These are phyloP conservation scores for Quadroppia sp. DNA, from an alignment of 2,888 invertebrate species.

Conservation along the genomic window DNA sequence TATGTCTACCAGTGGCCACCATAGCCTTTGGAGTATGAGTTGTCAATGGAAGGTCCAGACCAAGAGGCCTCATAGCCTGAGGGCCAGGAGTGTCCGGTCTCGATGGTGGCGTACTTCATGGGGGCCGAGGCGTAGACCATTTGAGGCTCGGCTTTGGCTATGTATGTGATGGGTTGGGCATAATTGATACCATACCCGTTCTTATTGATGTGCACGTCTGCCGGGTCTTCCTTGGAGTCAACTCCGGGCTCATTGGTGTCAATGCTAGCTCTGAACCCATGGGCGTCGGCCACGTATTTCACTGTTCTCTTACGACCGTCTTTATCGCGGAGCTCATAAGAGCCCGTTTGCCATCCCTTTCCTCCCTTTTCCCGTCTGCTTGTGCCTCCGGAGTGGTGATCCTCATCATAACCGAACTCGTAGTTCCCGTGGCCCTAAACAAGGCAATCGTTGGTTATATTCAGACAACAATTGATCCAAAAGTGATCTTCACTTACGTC, in stretches of 20 bases:
- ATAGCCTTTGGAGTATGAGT: background rate
- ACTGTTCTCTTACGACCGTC: slow-evolving; percentile 46
- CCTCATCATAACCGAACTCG: slow-evolving; percentile 46
- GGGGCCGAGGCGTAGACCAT: background rate
- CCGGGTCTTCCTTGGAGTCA: slow-evolving; percentile 44
- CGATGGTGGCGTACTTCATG: background rate
- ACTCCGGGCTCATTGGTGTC: slow-evolving; percentile 45
- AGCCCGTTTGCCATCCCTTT: slow-evolving; percentile 44
- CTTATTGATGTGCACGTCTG: slow-evolving; percentile 42
- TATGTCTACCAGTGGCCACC: background rate
- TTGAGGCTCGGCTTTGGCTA: background rate
- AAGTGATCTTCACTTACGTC: slow-evolving; percentile 15
- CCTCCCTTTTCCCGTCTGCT: slow-evolving; percentile 45
- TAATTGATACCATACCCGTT: background rate
- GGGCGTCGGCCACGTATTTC: slow-evolving; percentile 46
- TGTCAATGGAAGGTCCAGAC: background rate
- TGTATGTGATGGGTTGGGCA: background rate
- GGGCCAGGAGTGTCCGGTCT: background rate
- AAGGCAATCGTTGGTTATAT: background rate
- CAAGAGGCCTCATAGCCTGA: background rate
- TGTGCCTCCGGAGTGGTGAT: slow-evolving; percentile 45
- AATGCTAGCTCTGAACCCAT: slow-evolving; percentile 45
- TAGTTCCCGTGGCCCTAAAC: slow-evolving; percentile 44
- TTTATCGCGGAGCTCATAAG: slow-evolving; percentile 44
- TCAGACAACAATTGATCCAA: background rate